These are phyloP conservation scores for Kryptopterus vitreolus DNA, from an alignment of 2,797 vertebrate genomes.

Conservation along the genomic window DNA sequence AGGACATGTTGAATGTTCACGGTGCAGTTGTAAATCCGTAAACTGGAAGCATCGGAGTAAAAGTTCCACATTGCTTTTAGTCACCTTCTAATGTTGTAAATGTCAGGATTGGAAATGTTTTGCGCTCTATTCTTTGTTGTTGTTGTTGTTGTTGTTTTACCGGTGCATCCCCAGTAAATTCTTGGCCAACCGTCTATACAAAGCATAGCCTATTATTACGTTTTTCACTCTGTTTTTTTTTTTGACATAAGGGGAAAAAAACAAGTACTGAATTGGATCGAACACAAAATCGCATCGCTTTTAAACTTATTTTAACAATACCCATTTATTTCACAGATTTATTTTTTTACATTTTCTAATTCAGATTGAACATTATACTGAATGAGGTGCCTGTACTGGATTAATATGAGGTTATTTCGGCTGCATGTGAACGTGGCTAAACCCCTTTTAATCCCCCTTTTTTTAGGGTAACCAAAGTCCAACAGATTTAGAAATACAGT, in stretches of 20 bases:
- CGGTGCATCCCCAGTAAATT: neutral
- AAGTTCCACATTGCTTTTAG: no score
- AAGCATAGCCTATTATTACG: neutral
- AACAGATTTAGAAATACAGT: neutral
- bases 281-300: neutral
- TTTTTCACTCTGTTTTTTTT: neutral
- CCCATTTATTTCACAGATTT: neutral
- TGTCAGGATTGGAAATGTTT: no score
- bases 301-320: neutral
- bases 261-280: neutral
- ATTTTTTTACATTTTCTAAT: no score
- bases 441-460: neutral
- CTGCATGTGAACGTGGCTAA: neutral
- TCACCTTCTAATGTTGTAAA: no score
- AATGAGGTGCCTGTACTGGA: neutral
- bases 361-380: neutral
- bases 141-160: no score
- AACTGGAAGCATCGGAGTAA: neutral
- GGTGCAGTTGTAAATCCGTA: neutral
- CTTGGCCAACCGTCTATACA: neutral
- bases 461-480: neutral
- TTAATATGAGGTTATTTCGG: neutral
- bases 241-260: neutral
- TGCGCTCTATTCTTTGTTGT: no score
- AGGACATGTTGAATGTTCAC: neutral